Conservation (phyloP, 2,797 vertebrate genomes). For the Rhabdophis nuchalis region DNA sequence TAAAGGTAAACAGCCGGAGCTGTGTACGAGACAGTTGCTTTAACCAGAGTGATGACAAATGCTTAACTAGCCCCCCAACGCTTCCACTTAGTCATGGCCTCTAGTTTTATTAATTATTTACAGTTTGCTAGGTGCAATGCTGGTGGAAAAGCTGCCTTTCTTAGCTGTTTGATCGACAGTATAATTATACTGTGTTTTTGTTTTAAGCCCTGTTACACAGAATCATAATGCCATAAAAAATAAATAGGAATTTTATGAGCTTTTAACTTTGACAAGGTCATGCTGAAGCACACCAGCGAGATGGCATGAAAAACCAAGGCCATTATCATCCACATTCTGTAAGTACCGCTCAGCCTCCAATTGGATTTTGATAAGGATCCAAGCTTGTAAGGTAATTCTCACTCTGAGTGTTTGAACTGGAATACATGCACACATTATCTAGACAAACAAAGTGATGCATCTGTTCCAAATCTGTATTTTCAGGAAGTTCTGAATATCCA, state of each 20-base stretch:
- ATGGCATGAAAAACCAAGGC: conserved; percentile 64
- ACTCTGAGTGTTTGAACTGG: not conserved
- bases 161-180: conserved; percentile 71
- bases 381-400: not conserved
- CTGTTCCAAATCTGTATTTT: not conserved
- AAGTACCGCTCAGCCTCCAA: conserved; percentile 51
- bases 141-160: conserved; percentile 71
- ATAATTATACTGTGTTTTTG: conserved; percentile 75
- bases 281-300: conserved; percentile 59
- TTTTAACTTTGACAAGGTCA: conserved; percentile 80
- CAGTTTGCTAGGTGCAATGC: conserved; percentile 72
- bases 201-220: conserved; percentile 76
- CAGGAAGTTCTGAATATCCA: not conserved
- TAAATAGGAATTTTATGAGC: conserved; percentile 73
- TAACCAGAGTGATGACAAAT: conserved; percentile 63
- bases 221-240: conserved; percentile 69
- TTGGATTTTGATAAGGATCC: conserved; percentile 26
- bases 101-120: conserved; percentile 78
- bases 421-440: not conserved
- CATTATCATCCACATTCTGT: conserved; percentile 57
- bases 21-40: conserved; percentile 41
- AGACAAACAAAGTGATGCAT: not conserved
- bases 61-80: conserved; percentile 70
- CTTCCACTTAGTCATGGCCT: conserved; percentile 72
- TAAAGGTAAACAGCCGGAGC: conserved; percentile 53